A percentile compares a stretch with the other conserved stretches of the same genome.
phyloP scores from a whole-genome alignment of 2,113 vertebrate genomes.

The Callorhinus ursinus region DNA sequence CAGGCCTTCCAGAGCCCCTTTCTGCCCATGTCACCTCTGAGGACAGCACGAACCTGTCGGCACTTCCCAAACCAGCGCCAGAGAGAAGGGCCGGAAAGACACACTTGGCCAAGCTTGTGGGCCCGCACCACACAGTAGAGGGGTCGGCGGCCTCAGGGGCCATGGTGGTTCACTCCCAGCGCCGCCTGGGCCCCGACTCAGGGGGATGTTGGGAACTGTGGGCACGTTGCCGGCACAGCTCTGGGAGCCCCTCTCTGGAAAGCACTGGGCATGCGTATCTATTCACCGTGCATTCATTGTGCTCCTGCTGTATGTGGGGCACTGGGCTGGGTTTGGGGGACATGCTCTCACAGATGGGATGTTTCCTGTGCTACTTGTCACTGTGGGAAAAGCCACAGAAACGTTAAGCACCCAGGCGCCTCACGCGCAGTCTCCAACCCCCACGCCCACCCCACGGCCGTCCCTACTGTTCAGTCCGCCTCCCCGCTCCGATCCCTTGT shows the following conservation, averaged over 20 bases:
- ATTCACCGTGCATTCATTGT: fast-evolving
- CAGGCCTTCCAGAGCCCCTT: background rate
- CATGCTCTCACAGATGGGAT: background rate
- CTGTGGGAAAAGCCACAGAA: background rate
- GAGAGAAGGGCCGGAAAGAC: background rate
- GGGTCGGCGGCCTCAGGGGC: too few relatives aligned
- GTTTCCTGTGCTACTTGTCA: background rate
- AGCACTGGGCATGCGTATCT: background rate
- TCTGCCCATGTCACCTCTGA: background rate
- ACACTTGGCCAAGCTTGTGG: fast-evolving
- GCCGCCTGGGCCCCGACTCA: fast-evolving
- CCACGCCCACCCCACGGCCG: fast-evolving
- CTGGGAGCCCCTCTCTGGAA: background rate
- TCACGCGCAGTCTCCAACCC: fast-evolving
- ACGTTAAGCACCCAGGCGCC: background rate
- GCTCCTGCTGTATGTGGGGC: background rate
- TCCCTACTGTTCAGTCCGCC: background rate
- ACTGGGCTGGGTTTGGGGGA: background rate
- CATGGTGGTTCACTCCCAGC: fast-evolving
- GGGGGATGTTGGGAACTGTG: fast-evolving
- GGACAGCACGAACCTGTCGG: fast-evolving
- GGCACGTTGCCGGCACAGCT: fast-evolving
- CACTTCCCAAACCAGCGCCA: background rate
- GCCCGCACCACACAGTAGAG: fast-evolving
- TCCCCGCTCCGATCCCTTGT: background rate